Evolutionary conservation across 1,140 invertebrate species (phyloP).

Genomic region (Drosophila kurseongensis): DNA sequence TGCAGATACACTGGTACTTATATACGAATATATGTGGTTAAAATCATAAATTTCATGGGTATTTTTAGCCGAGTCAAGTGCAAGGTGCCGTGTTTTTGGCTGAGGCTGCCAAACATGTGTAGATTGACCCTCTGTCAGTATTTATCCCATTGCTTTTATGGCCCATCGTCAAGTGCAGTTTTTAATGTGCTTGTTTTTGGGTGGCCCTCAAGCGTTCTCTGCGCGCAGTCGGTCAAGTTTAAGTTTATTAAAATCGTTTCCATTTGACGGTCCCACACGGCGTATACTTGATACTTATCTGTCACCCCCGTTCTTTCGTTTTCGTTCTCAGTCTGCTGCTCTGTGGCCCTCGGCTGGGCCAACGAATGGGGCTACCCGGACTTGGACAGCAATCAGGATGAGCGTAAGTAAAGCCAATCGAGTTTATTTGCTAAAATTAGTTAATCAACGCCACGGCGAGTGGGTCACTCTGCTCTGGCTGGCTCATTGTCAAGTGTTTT

Average conservation of each 20-base stretch:
- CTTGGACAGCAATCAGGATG: conserved; percentile 68
- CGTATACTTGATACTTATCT: conserved; percentile 50
- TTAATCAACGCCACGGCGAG: conserved; percentile 65
- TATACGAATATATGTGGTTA: conserved; percentile 10
- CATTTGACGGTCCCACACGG: conserved; percentile 39
- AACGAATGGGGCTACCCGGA: conserved; percentile 75
- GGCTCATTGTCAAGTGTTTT: conserved; percentile 22
- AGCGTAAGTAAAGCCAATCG: conserved; percentile 69
- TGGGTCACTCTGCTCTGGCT: conserved; percentile 15
- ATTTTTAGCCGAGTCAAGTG: conserved; percentile 77
- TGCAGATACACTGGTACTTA: neutral
- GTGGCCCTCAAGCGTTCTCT: conserved; percentile 20
- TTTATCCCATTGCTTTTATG: conserved; percentile 20
- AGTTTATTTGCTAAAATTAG: conserved; percentile 65
- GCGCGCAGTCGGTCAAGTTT: conserved; percentile 58
- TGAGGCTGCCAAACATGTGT: conserved; percentile 61
- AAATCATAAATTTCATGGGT: conserved; percentile 64
- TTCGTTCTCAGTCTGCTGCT: conserved; percentile 51
- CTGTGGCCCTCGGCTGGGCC: conserved; percentile 38
- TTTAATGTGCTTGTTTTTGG: conserved; percentile 2
- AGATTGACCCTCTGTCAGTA: conserved; percentile 37
- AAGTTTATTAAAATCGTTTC: conserved; percentile 29
- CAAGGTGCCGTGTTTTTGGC: conserved; percentile 51
- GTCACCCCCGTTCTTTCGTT: neutral
- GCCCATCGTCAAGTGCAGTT: conserved; percentile 20